phyloP scores from a whole-genome alignment of 2,113 vertebrate genomes.

The Megaceryle maxima region DNA sequence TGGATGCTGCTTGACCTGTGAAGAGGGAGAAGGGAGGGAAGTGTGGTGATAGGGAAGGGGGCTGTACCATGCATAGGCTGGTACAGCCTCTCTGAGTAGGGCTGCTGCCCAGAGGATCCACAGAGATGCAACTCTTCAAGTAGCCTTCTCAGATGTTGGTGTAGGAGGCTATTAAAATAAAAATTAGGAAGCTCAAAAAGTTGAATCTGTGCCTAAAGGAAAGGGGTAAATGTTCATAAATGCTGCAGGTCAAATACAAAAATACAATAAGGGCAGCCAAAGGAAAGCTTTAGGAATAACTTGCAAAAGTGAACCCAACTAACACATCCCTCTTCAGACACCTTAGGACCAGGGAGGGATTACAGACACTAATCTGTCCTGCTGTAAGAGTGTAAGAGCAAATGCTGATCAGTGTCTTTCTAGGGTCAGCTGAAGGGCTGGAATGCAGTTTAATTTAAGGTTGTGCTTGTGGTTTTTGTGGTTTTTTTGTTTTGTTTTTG shows the following conservation, averaged over 20 bases:
- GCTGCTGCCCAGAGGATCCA: background rate
- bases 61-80: rapidly evolving
- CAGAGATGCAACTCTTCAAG: background rate
- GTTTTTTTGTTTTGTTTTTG: too few species aligned
- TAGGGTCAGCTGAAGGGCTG: background rate
- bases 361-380: background rate
- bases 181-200: background rate
- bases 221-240: background rate
- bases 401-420: background rate
- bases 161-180: background rate
- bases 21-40: background rate
- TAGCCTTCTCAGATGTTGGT: background rate
- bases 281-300: background rate
- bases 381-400: background rate
- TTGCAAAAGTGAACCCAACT: background rate
- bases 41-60: background rate
- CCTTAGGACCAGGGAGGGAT: background rate
- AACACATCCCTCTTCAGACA: background rate
- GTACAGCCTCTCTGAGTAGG: background rate
- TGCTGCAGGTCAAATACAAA: background rate
- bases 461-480: background rate
- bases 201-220: background rate
- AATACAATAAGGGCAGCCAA: background rate
- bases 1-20: background rate
- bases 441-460: background rate